Evolutionary conservation across 2,888 invertebrate species (phyloP).

Genomic region (Pyralis farinalis): DNA sequence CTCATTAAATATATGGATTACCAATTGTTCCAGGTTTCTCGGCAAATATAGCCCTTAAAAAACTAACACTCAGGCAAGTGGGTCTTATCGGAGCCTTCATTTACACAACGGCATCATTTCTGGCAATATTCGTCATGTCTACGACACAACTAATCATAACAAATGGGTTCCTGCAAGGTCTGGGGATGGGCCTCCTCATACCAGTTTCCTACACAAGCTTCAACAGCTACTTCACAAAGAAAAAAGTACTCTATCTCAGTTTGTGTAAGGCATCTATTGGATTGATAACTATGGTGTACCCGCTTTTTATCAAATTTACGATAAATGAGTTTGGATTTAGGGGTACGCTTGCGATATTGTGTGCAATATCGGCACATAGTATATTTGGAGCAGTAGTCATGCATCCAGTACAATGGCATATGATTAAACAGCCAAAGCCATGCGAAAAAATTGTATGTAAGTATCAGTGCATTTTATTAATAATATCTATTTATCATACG

Average conservation of each 20-base stretch:
- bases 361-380: constrained; percentile 84
- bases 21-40: constrained; percentile 82
- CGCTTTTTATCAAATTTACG: constrained; percentile 83
- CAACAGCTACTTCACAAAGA: constrained; percentile 87
- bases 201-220: constrained; percentile 88
- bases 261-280: constrained; percentile 86
- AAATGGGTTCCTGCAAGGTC: constrained; percentile 83
- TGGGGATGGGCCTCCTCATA: constrained; percentile 86
- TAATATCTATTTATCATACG: too few species aligned
- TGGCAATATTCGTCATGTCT: constrained; percentile 83
- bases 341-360: constrained; percentile 85
- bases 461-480: too few species aligned
- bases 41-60: constrained; percentile 84
- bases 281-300: constrained; percentile 84
- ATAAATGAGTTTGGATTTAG: constrained; percentile 85
- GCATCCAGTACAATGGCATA: constrained; percentile 88
- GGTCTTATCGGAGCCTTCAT: constrained; percentile 84
- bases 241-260: constrained; percentile 85
- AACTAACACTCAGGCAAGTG: constrained; percentile 83
- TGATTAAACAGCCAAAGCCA: constrained; percentile 68
- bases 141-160: constrained; percentile 83
- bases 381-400: constrained; percentile 85
- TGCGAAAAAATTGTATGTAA: constrained; percentile 68
- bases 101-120: constrained; percentile 82
- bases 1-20: too few species aligned